A percentile compares a stretch with the other conserved stretches of the same genome.
phyloP scores from a whole-genome alignment of 2,888 invertebrate species.

The Archaeoteleia sp. region DNA sequence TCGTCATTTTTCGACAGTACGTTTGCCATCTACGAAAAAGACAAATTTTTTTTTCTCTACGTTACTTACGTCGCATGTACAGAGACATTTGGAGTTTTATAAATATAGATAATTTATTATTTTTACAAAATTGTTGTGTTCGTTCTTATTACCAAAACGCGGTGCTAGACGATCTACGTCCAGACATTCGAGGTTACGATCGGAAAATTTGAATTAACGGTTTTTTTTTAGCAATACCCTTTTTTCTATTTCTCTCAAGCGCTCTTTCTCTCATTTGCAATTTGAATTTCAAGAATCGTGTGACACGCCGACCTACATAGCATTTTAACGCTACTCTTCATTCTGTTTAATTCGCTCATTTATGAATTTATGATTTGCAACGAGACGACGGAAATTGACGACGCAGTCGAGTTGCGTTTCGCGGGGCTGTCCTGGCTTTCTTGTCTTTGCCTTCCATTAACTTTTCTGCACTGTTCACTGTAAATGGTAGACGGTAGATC shows the following conservation, averaged over 20 bases:
- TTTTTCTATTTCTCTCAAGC: neutral
- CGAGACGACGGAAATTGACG: neutral
- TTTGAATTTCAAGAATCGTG: constrained; percentile 48
- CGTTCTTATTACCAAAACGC: constrained; percentile 59
- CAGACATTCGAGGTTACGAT: constrained; percentile 57
- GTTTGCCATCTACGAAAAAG: constrained; percentile 17
- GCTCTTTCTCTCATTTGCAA: constrained; percentile 12
- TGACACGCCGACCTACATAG: constrained; percentile 64
- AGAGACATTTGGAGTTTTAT: constrained; percentile 69
- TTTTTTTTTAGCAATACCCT: neutral
- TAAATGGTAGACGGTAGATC: constrained; percentile 60
- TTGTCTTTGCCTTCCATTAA: constrained; percentile 48
- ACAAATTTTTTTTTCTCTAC: constrained; percentile 23
- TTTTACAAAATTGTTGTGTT: constrained; percentile 68
- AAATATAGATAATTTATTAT: constrained; percentile 73
- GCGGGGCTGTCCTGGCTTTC: constrained; percentile 43
- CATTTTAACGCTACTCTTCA: constrained; percentile 60
- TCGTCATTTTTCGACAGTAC: constrained; percentile 39
- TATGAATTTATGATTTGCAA: constrained; percentile 33
- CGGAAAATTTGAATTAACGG: neutral
- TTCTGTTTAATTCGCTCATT: constrained; percentile 41
- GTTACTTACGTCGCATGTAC: constrained; percentile 65
- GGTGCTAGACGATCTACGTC: constrained; percentile 60
- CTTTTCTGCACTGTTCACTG: constrained; percentile 33
- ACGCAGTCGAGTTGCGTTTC: constrained; percentile 23